Percentiles rank a stretch among this genome's conserved stretches.
Evolutionary conservation across 2,113 vertebrate species (phyloP).

Genomic region (Aegithalos caudatus): DNA sequence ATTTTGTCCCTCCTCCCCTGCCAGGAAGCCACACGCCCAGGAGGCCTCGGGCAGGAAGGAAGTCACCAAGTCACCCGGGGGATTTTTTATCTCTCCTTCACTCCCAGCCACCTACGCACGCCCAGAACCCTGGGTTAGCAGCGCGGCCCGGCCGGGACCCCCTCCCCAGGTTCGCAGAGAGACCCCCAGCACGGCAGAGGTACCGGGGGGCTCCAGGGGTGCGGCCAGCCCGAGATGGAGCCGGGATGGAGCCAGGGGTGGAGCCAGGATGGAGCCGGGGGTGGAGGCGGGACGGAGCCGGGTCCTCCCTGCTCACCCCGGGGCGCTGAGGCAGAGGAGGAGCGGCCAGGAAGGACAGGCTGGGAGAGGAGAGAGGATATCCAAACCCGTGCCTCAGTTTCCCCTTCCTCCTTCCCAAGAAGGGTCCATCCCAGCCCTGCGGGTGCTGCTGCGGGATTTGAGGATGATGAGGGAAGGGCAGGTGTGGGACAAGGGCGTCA

Average conservation of each 20-base stretch:
- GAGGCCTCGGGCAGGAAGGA: constrained; percentile 41
- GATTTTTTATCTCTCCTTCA: neutral
- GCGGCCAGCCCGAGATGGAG: neutral
- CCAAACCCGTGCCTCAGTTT: neutral
- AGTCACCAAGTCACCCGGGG: neutral
- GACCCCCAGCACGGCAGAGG: neutral
- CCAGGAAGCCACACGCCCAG: neutral
- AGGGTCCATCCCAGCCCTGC: neutral
- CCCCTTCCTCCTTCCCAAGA: neutral
- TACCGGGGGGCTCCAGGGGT: neutral
- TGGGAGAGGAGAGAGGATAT: neutral
- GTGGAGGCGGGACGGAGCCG: accelerated
- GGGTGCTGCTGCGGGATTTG: neutral
- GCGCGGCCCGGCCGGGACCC: neutral
- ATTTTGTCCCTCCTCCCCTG: neutral
- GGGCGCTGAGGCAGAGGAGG: neutral
- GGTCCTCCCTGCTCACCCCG: neutral
- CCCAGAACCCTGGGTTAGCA: accelerated
- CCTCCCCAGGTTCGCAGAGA: neutral
- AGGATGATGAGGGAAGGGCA: neutral
- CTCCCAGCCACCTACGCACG: neutral
- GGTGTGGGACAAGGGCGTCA: accelerated
- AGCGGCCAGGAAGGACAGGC: neutral
- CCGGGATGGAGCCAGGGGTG: neutral
- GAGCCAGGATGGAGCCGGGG: neutral